These are phyloP conservation scores for Cryptoblepharus egeriae DNA, from an alignment of 2,797 vertebrate species.

Conservation along the genomic window DNA sequence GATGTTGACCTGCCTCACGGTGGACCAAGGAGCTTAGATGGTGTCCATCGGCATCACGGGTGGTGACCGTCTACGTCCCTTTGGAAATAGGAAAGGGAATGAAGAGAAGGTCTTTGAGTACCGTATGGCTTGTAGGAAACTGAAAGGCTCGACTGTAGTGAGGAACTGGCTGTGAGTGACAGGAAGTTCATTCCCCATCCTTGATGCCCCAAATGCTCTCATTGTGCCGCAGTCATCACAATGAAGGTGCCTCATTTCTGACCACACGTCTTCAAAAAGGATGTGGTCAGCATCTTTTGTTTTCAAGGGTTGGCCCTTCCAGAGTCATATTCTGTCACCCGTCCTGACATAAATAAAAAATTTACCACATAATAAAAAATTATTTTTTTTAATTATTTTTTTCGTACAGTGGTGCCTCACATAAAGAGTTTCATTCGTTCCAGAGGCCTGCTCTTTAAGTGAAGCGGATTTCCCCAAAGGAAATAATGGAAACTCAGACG, in stretches of 20 bases:
- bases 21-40: no score
- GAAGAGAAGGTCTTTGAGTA: background rate
- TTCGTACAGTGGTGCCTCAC: no score
- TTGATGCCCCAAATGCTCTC: background rate
- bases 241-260: background rate
- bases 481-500: no score
- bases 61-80: background rate
- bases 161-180: background rate
- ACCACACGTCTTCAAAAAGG: background rate
- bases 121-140: background rate
- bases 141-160: background rate
- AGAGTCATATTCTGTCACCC: no score
- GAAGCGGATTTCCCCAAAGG: no score
- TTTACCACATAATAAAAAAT: no score
- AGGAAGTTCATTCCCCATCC: background rate
- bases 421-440: no score
- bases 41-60: no score
- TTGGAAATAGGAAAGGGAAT: background rate
- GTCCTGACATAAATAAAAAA: no score
- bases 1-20: accelerated
- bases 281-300: background rate
- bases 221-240: background rate
- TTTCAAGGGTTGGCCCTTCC: no score
- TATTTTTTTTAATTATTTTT: no score
- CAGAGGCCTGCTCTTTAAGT: no score